Conservation (phyloP, 1,140 invertebrate species). For the Akabosia matsudoensis region DNA sequence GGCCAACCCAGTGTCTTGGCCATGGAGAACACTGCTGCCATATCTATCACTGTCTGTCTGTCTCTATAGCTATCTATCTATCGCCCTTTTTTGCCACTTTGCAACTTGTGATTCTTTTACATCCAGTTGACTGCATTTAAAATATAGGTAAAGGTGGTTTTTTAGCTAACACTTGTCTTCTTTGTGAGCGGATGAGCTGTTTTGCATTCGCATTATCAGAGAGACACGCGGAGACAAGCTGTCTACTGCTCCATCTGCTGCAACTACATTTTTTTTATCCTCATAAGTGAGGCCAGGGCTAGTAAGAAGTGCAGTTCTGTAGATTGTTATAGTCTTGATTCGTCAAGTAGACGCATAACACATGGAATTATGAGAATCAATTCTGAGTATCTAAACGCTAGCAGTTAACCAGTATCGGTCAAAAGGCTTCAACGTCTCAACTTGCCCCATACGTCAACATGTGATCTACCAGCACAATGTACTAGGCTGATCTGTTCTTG, state of each 20-base stretch:
- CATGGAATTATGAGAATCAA: too few relatives aligned
- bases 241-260: neutral
- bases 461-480: too few relatives aligned
- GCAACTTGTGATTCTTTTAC: conserved; percentile 1
- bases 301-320: neutral
- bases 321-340: neutral
- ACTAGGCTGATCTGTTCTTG: too few relatives aligned
- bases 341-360: too few relatives aligned
- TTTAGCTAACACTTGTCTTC: neutral
- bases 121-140: conserved; percentile 21
- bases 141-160: conserved; percentile 21
- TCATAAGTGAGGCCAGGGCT: too few relatives aligned
- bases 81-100: neutral
- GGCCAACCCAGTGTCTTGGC: conserved; percentile 17
- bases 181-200: conserved; percentile 13
- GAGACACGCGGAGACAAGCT: conserved; percentile 17
- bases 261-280: too few relatives aligned
- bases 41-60: conserved; percentile 7
- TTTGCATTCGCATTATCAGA: conserved; percentile 18
- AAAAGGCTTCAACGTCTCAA: too few relatives aligned
- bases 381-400: too few relatives aligned
- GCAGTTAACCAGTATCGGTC: too few relatives aligned
- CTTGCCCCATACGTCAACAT: too few relatives aligned
- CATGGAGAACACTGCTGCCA: conserved; percentile 16
- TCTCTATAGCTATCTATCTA: neutral